Evolutionary conservation across 2,888 invertebrate genomes (phyloP).

Genomic region (Rhagonycha fulva): DNA sequence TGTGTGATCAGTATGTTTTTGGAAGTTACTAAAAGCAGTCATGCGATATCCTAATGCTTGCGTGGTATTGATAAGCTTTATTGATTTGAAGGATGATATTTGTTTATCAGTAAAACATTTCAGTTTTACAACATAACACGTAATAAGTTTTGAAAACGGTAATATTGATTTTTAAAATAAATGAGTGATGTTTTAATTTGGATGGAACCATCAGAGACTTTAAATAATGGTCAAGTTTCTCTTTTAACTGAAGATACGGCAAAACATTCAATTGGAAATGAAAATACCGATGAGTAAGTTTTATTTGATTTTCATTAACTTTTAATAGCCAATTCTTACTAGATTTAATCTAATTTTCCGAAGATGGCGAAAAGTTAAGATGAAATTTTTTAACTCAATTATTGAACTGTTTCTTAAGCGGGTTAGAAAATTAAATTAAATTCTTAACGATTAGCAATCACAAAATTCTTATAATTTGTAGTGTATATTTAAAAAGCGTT

Average conservation of each 20-base stretch:
- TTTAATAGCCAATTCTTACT: neutral
- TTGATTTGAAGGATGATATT: neutral
- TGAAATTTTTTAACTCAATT: neutral
- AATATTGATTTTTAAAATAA: neutral
- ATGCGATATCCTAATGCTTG: neutral
- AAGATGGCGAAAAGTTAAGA: neutral
- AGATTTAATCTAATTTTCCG: neutral
- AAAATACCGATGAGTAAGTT: slow-evolving; percentile 9
- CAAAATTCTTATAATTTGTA: neutral
- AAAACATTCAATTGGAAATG: neutral
- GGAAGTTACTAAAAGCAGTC: neutral
- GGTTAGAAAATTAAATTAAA: neutral
- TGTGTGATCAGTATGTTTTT: neutral
- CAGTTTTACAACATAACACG: neutral
- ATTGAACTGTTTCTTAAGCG: neutral
- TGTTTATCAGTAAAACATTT: neutral
- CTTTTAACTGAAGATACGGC: neutral
- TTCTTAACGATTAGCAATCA: neutral
- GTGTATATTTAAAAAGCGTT: no score
- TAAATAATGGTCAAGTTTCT: neutral
- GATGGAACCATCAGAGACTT: neutral
- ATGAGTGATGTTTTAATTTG: neutral
- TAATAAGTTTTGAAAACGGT: neutral
- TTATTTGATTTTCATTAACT: neutral
- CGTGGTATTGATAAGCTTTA: neutral